Evolutionary conservation across 2,113 vertebrate species (phyloP), one percentile per base, ranked within the genome.

Genomic region (Coturnix japonica): DNA sequence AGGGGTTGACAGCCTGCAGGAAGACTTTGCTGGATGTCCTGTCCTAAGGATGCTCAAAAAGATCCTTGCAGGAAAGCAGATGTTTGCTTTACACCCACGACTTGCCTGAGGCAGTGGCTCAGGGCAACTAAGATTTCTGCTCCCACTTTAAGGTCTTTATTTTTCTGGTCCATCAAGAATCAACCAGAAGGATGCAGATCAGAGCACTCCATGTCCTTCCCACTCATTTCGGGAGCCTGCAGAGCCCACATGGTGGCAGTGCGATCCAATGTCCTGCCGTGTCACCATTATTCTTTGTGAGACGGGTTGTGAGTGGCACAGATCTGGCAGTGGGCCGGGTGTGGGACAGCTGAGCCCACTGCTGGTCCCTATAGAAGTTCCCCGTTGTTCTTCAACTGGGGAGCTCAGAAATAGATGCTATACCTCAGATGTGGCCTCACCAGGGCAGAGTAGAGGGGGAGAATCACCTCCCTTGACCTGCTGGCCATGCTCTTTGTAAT

Each of bases 161-260:
- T 82, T 60, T 30, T 13, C 20, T 66, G 28, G 6, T 31, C 31
- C 23, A 11, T 20, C 63, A 44, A 8, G 9, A 31, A 18, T 6
- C 64, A 41, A 53, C 33, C 30, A 31, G 31, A 82, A 51, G 20
- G 33, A 59, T 1, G 12, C 54, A 9, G 23, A 16, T 37, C 23
- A n/a, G 78, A 56, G 2, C 49, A 61, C 7, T 22, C 54, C 67
- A 18, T 26, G 63, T 47, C 2, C 31, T 47, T 56, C 35, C 33
- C 7, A 8, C 2, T 1, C 10, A 64, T 59, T 57, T 72, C 13
- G 56, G 30, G 41, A 90, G 69, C 61, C 31, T 28, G 15, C 67
- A 80, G 33, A 92, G 95, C 84, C 96, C 96, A 96, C 96, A 93
- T 1, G 92, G 89, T 94, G 94, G 95, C 94, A 96, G 89, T 93